These are phyloP conservation scores for Rhingia rostrata DNA, from an alignment of 2,888 invertebrate genomes.

Conservation along the genomic window DNA sequence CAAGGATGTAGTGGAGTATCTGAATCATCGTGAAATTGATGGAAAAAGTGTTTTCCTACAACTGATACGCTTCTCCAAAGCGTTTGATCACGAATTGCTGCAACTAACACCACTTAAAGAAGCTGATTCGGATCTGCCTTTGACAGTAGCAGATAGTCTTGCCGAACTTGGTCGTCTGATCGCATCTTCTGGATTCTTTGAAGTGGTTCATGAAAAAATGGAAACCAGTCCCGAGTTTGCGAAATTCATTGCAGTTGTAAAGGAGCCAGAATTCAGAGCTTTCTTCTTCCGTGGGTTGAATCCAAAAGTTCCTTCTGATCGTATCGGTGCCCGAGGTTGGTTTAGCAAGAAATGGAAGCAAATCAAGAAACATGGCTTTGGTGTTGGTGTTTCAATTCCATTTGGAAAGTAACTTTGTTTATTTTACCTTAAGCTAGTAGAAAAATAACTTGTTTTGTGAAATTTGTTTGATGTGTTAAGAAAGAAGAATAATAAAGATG, in stretches of 20 bases:
- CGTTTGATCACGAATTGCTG: background rate
- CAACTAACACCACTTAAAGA: background rate
- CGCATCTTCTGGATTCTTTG: background rate
- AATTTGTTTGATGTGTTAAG: no score
- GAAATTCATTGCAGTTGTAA: background rate
- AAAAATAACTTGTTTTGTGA: background rate
- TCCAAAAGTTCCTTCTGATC: background rate
- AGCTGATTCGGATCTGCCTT: background rate
- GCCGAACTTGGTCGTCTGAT: background rate
- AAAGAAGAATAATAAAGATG: no score
- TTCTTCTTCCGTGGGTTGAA: background rate
- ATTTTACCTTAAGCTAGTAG: background rate
- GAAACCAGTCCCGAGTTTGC: slow-evolving; percentile 18
- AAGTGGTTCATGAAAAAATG: background rate
- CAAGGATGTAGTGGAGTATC: background rate
- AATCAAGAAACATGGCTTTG: slow-evolving; percentile 11
- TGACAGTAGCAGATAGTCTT: background rate
- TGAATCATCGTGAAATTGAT: slow-evolving; percentile 16
- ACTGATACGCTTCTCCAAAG: background rate
- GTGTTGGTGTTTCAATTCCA: slow-evolving; percentile 9
- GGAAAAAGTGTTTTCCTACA: background rate
- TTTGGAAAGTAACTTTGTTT: slow-evolving; percentile 1
- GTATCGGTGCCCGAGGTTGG: background rate
- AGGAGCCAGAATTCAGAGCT: slow-evolving; percentile 19
- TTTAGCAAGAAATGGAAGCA: slow-evolving; percentile 13